Conservation (phyloP, 2,888 invertebrate species). For the Corythucha ciliata region DNA sequence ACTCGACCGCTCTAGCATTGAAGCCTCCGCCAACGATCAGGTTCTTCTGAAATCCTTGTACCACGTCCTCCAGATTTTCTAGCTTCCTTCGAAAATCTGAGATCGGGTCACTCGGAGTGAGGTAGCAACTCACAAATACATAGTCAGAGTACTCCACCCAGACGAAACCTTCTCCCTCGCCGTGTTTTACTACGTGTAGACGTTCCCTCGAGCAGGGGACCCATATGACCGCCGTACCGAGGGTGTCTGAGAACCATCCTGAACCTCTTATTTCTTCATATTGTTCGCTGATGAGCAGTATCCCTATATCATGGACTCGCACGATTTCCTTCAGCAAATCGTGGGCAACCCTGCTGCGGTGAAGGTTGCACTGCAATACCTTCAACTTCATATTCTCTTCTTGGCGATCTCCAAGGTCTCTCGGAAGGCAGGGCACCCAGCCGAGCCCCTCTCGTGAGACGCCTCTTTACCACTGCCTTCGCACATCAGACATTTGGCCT, state of each 20-base stretch:
- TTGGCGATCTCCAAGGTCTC: slow-evolving; percentile 21
- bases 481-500: slow-evolving; percentile 29
- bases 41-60: background rate
- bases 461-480: slow-evolving; percentile 5
- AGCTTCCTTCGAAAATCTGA: slow-evolving; percentile 13
- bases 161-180: slow-evolving; percentile 23
- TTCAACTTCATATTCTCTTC: background rate
- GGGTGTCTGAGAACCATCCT: slow-evolving; percentile 23
- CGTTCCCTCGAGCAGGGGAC: slow-evolving; percentile 13
- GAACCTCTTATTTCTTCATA: slow-evolving; percentile 19
- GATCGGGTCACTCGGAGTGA: slow-evolving; percentile 24
- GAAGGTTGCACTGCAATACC: slow-evolving; percentile 31
- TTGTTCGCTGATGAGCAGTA: slow-evolving; percentile 32
- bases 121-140: slow-evolving; percentile 22
- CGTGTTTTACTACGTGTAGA: slow-evolving; percentile 7
- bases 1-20: slow-evolving; percentile 32
- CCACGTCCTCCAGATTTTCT: slow-evolving; percentile 12
- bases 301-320: slow-evolving; percentile 17
- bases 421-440: slow-evolving; percentile 13
- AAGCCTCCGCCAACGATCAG: slow-evolving; percentile 26
- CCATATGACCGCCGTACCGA: slow-evolving; percentile 30
- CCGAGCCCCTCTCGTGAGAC: slow-evolving; percentile 24
- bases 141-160: slow-evolving; percentile 23
- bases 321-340: slow-evolving; percentile 26
- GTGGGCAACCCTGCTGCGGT: slow-evolving; percentile 28